Conservation (phyloP, 1,140 invertebrate genomes). For the Danaus plexippus region DNA sequence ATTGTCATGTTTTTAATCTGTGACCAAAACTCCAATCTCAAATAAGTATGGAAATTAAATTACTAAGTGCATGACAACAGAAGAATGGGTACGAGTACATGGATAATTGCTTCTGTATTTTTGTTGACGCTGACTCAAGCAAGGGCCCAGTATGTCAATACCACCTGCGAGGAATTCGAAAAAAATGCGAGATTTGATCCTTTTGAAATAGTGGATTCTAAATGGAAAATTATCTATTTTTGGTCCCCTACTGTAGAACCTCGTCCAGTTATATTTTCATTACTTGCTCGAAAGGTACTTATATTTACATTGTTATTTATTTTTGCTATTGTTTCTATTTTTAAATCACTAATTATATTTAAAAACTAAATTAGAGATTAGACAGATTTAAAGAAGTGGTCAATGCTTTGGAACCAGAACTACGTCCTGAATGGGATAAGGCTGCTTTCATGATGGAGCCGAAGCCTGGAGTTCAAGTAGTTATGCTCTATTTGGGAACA, state of each 20-base stretch:
- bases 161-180: constrained; percentile 55
- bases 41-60: constrained; percentile 18
- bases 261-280: constrained; percentile 43
- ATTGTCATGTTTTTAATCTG: not conserved
- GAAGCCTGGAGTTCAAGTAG: constrained; percentile 33
- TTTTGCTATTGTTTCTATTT: constrained; percentile 1
- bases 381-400: constrained; percentile 32
- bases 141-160: constrained; percentile 18
- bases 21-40: not conserved
- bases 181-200: constrained; percentile 36
- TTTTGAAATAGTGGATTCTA: constrained; percentile 38
- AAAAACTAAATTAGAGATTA: constrained; percentile 29
- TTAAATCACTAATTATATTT: not conserved
- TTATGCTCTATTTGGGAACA: constrained; percentile 35
- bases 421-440: constrained; percentile 37
- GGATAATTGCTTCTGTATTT: constrained; percentile 38
- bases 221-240: constrained; percentile 60
- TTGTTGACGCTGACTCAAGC: constrained; percentile 22
- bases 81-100: constrained; percentile 43
- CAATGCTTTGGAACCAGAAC: constrained; percentile 28
- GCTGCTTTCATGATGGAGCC: constrained; percentile 44
- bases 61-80: constrained; percentile 15
- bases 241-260: constrained; percentile 50
- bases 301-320: not conserved
- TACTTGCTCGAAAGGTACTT: constrained; percentile 41